These are phyloP conservation scores for Puntigrus tetrazona DNA, from an alignment of 2,113 vertebrate genomes.

Conservation along the genomic window DNA sequence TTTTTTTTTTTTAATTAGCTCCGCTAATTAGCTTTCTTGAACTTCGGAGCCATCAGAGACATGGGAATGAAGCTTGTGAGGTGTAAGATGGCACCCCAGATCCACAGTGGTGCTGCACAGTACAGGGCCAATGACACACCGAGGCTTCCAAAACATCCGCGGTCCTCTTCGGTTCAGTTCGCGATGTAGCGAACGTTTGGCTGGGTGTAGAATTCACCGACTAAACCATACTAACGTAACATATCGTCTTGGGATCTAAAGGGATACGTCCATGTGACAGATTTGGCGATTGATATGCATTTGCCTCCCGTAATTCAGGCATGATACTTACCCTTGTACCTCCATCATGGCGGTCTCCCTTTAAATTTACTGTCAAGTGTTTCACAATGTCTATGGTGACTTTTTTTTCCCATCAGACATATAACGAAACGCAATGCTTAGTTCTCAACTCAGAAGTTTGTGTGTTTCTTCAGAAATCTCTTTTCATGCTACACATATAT, in stretches of 20 bases:
- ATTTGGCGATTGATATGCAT: constrained; percentile 29
- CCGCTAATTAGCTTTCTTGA: neutral
- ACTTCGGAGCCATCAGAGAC: constrained; percentile 25
- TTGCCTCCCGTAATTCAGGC: neutral
- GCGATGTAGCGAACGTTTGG: neutral
- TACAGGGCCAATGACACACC: constrained; percentile 70
- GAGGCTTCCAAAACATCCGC: constrained; percentile 27
- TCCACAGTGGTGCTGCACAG: constrained; percentile 78
- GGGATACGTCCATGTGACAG: constrained; percentile 13
- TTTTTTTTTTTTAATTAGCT: constrained; percentile 24
- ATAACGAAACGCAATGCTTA: constrained; percentile 47
- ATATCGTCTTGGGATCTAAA: constrained; percentile 1
- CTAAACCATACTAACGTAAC: neutral
- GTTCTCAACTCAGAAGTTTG: constrained; percentile 31
- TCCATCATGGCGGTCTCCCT: constrained; percentile 5
- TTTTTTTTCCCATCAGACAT: constrained; percentile 24
- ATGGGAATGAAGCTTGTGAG: constrained; percentile 37
- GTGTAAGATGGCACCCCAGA: constrained; percentile 63
- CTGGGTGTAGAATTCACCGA: neutral
- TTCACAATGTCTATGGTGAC: constrained; percentile 32
- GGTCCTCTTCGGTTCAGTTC: constrained; percentile 22
- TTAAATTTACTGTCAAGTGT: constrained; percentile 23
- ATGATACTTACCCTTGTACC: constrained; percentile 6
- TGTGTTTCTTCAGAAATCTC: constrained; percentile 57
- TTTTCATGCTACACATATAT: constrained; percentile 60